A percentile compares a stretch with the other conserved stretches of the same genome.
phyloP scores from a whole-genome alignment of 2,113 vertebrate genomes.

The Hystrix cristata region DNA sequence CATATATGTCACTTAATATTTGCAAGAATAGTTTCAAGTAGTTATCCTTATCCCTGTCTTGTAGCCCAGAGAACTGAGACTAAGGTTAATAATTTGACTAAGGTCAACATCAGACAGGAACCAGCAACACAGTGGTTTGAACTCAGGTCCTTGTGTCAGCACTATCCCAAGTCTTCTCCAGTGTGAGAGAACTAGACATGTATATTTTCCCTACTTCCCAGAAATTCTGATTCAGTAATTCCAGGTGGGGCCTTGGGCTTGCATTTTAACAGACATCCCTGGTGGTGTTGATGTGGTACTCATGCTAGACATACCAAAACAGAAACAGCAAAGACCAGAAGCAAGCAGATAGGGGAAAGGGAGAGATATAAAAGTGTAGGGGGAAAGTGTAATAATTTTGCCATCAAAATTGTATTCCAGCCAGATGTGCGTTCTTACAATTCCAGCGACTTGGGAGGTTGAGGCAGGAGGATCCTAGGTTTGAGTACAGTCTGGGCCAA shows the following conservation, averaged over 20 bases:
- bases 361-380: not conserved
- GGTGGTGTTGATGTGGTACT: not conserved
- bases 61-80: conserved; percentile 12
- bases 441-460: not conserved
- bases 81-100: not conserved
- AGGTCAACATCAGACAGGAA: not conserved
- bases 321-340: not conserved
- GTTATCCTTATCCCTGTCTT: not conserved
- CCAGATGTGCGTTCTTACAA: not conserved
- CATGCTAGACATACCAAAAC: not conserved
- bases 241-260: not conserved
- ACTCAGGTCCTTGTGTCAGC: not conserved
- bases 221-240: not conserved
- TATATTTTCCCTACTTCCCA: not conserved
- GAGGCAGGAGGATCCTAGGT: not conserved
- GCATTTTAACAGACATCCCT: not conserved
- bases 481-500: not conserved
- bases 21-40: conserved; percentile 35
- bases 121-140: not conserved
- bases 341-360: not conserved
- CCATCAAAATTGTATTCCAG: not conserved
- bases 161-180: not conserved
- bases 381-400: not conserved
- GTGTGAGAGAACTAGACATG: not conserved
- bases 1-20: conserved; percentile 42